A percentile compares a stretch with the other conserved stretches of the same genome.
Evolutionary conservation across 1,140 invertebrate genomes (phyloP).

Genomic region (Dendroctonus valens): DNA sequence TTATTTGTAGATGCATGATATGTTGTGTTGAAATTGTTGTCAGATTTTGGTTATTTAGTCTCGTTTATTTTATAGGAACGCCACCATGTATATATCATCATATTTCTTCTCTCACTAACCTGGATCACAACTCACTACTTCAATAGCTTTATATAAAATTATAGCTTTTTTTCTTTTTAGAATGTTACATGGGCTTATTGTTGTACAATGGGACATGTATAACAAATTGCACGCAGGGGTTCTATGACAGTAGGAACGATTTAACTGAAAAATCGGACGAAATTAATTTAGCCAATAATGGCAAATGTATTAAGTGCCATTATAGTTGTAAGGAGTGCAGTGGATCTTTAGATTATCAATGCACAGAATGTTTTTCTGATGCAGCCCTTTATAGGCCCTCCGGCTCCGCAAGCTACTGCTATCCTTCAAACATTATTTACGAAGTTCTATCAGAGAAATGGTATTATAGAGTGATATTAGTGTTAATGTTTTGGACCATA

Average conservation of each 20-base stretch:
- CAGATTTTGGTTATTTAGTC: constrained; percentile 38
- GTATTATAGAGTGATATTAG: constrained; percentile 37
- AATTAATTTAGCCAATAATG: constrained; percentile 18
- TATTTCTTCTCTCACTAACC: constrained; percentile 20
- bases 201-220: constrained; percentile 51
- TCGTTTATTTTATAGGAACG: constrained; percentile 26
- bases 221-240: constrained; percentile 50
- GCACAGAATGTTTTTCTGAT: constrained; percentile 56
- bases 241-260: constrained; percentile 37
- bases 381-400: constrained; percentile 46
- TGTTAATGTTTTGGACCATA: constrained; percentile 6
- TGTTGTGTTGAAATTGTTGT: constrained; percentile 48
- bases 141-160: background rate
- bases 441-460: constrained; percentile 45
- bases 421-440: constrained; percentile 44
- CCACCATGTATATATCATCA: constrained; percentile 18
- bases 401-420: constrained; percentile 48
- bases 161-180: constrained; percentile 45
- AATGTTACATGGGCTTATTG: constrained; percentile 49
- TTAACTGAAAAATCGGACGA: constrained; percentile 12
- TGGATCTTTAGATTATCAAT: constrained; percentile 59
- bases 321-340: constrained; percentile 59
- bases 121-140: background rate
- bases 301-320: constrained; percentile 54
- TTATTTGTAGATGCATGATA: constrained; percentile 25